Base-by-base conservation (phyloP, 2,888 invertebrate species). In the Stenodema calcarata region DNA sequence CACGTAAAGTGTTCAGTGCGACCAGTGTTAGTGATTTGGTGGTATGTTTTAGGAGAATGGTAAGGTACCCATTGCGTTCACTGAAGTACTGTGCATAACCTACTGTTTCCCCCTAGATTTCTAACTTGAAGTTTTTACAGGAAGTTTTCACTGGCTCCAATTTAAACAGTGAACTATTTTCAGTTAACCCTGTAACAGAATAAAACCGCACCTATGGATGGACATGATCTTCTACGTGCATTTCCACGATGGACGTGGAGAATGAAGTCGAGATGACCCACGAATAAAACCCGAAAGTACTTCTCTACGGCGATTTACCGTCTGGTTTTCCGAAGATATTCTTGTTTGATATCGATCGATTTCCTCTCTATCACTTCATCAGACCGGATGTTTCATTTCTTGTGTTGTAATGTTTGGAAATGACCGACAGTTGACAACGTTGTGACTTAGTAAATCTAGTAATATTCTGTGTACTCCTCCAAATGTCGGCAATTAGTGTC, bases 51-150 rank as follows among this genome's bases (percentile, higher is more conserved):
- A 62, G 62, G 62, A 62, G 23, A 47, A 62, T 62, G 62, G 62
- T 62, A 62, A 62, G 62, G 62, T 23, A 27, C 27, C 78, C 42
- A 78, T 78, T 78, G 78, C 44, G 78, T 44, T 78, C 42, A 44
- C 78, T 78, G 78, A 78, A 78, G 44, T 78, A 78, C 14, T 41
- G 41, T 23, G 78, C 41, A 78, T 44, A 18, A 62, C 62, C 18
- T 62, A 27, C 62, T 62, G 62, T 62, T 62, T 18, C 62, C 62
- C 27, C 62, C 62, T 62, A 62, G 62, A 62, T 62, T 50, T 62
- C 44, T 78, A 78, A 78, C 78, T 42, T 35, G 23, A 78, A 42
- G 78, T 27, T 78, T 18, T 78, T 78, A 78, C 78, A 78, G 78
- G 78, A 78, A 18, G 27, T 42, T 42, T n/a, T 78, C 44, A 44